These are phyloP conservation scores for Gymnobelideus leadbeateri DNA, from an alignment of 2,113 vertebrate species.

Conservation along the genomic window DNA sequence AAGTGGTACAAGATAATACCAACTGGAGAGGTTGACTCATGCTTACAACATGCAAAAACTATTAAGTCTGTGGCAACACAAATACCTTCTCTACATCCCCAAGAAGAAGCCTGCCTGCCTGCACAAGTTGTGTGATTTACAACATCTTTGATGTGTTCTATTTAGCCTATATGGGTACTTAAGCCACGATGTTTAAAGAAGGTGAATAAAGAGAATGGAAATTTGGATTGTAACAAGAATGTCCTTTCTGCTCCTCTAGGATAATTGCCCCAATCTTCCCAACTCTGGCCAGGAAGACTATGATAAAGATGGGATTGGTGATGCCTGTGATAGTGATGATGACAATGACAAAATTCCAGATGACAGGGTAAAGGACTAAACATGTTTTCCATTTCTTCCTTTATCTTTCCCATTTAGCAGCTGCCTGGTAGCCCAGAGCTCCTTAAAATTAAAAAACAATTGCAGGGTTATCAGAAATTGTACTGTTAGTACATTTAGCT, in stretches of 20 bases:
- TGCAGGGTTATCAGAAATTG: background rate
- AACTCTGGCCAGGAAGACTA: conserved; percentile 99
- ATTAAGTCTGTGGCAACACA: background rate
- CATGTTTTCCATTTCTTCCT: background rate
- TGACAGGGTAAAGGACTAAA: conserved; percentile 88
- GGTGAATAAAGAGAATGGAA: background rate
- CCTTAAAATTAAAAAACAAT: conserved; percentile 19
- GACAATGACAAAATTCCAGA: conserved; percentile 97
- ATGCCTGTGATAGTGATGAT: conserved; percentile 96
- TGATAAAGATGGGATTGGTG: conserved; percentile 96
- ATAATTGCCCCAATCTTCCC: conserved; percentile 97
- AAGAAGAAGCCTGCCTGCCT: conserved; percentile 1
- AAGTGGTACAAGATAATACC: background rate
- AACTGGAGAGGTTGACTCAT: background rate
- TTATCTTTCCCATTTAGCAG: background rate
- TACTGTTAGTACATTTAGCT: background rate
- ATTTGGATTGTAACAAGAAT: background rate
- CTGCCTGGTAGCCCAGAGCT: conserved; percentile 12
- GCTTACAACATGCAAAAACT: background rate
- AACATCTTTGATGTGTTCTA: accelerated
- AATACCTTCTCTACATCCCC: background rate
- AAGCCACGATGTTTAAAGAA: accelerated
- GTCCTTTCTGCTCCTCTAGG: conserved; percentile 84
- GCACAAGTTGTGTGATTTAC: background rate
- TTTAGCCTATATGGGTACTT: background rate